Conservation (phyloP, 2,113 vertebrate species). For the Erythrocebus patas region DNA sequence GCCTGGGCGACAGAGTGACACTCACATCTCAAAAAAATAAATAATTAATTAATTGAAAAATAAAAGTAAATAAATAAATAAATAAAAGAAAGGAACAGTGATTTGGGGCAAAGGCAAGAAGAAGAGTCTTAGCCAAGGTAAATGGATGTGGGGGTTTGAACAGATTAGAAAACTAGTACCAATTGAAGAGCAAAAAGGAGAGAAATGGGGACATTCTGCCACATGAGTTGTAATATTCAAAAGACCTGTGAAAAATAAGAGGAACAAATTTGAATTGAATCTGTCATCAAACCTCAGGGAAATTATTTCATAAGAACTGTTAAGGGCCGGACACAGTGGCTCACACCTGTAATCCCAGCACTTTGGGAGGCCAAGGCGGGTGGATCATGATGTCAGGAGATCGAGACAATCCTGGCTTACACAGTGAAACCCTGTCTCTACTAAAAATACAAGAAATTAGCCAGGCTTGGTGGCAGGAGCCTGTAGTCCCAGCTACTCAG, state of each 20-base stretch:
- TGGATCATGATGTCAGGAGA: no score
- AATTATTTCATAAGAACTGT: constrained; percentile 44
- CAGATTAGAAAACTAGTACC: background rate
- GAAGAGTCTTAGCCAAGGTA: background rate
- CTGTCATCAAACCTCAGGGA: constrained; percentile 24
- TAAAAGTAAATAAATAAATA: no score
- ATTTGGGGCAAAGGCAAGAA: background rate
- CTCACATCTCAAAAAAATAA: no score
- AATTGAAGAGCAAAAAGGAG: background rate
- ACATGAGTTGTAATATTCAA: background rate
- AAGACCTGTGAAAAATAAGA: background rate
- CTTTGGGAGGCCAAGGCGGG: no score
- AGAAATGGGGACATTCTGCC: background rate
- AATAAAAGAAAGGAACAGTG: background rate
- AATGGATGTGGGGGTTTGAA: background rate
- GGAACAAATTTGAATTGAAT: constrained; percentile 1
- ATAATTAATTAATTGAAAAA: no score
- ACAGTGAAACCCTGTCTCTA: no score
- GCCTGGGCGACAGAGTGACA: no score
- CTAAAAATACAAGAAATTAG: no score
- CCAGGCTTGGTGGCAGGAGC: no score
- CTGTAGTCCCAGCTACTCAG: no score
- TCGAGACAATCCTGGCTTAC: no score
- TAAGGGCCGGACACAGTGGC: background rate
- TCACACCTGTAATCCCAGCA: no score